phyloP scores from a whole-genome alignment of 2,113 vertebrate species.

The Pseudorasbora parva region DNA sequence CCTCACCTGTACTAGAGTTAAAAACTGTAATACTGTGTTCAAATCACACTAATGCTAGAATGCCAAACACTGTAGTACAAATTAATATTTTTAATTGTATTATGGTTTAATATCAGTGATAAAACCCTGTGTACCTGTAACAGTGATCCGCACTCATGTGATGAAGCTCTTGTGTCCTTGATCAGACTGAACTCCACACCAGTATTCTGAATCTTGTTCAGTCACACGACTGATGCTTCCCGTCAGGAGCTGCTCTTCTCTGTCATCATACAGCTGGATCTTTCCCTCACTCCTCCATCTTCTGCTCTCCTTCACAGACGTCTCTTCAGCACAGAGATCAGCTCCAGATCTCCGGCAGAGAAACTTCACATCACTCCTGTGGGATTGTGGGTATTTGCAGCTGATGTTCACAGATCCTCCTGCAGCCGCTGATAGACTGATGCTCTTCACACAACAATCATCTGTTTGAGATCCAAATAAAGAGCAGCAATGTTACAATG shows the following conservation, averaged over 20 bases:
- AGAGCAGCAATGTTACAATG: background rate
- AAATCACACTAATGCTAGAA: background rate
- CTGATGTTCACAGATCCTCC: slow-evolving; percentile 16
- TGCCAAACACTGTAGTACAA: background rate
- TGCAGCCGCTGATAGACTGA: no score
- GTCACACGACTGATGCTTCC: background rate
- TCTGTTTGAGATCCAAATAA: background rate
- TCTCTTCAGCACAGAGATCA: no score
- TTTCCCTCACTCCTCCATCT: no score
- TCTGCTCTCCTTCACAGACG: no score
- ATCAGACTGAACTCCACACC: slow-evolving; percentile 13
- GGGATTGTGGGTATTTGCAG: slow-evolving; percentile 27
- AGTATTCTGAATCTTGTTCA: background rate
- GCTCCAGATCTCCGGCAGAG: slow-evolving; percentile 14
- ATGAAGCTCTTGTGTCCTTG: background rate
- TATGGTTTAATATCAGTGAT: no score
- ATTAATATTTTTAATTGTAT: no score
- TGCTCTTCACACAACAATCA: no score
- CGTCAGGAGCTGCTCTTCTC: no score
- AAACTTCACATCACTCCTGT: slow-evolving; percentile 1
- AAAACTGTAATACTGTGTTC: background rate
- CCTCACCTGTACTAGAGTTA: no score
- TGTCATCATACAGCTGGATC: no score
- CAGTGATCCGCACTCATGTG: background rate
- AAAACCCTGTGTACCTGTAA: no score